These are phyloP conservation scores for Rhipidura dahli DNA, from an alignment of 2,113 vertebrate genomes.

Conservation along the genomic window DNA sequence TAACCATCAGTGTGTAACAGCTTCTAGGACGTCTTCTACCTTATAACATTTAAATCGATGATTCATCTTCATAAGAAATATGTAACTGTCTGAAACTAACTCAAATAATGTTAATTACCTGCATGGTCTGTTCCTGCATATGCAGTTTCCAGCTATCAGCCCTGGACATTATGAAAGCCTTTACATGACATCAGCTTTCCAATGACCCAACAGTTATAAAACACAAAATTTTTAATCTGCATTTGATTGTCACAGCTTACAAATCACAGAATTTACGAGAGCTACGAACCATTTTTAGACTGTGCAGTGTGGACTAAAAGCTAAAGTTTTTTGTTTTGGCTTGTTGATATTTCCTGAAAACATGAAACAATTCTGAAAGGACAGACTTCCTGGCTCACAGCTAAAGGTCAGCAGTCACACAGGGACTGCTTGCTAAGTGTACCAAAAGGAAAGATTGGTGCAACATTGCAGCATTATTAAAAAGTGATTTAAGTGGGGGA, in stretches of 20 bases:
- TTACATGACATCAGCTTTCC: not conserved
- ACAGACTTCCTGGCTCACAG: conserved; percentile 33
- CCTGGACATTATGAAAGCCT: not conserved
- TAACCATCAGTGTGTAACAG: not conserved
- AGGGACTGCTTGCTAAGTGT: not conserved
- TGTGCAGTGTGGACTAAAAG: not conserved
- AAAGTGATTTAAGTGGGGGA: not conserved
- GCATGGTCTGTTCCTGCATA: not conserved
- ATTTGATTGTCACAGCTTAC: not conserved
- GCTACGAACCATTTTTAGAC: not conserved
- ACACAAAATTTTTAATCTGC: not conserved
- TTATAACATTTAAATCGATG: conserved; percentile 6
- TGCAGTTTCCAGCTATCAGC: not conserved
- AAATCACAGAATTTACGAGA: not conserved
- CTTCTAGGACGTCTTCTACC: not conserved
- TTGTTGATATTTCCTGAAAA: conserved; percentile 51
- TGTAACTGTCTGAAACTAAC: conserved; percentile 5
- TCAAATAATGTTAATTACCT: not conserved
- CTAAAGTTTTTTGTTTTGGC: not conserved
- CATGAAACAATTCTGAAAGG: conserved; percentile 33
- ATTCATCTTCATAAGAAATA: conserved; percentile 13
- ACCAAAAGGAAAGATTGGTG: not conserved
- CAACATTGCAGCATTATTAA: not conserved
- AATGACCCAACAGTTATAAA: not conserved
- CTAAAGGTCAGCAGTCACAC: conserved; percentile 50